Conservation (phyloP, 2,113 vertebrate genomes). For the Potamarius usumacintae region DNA sequence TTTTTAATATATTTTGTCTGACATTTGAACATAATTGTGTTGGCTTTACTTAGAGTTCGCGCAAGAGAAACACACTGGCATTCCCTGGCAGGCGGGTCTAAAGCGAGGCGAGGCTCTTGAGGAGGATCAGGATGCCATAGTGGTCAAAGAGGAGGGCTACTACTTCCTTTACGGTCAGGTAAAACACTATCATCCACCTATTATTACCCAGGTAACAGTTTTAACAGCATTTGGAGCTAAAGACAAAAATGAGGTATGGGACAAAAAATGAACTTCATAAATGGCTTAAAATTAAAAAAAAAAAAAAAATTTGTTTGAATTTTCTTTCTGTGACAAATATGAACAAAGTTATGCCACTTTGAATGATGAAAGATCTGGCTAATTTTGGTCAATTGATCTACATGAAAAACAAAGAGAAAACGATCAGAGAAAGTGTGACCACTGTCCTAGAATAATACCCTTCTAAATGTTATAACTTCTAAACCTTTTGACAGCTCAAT, state of each 20-base stretch:
- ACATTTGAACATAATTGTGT: background rate
- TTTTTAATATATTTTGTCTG: background rate
- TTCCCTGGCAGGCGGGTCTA: constrained; percentile 90
- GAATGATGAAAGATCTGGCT: no score
- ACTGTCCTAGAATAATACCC: no score
- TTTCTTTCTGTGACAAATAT: no score
- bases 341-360: no score
- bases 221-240: background rate
- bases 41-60: constrained; percentile 58
- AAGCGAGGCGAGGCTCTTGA: constrained; percentile 84
- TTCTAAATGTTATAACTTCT: no score
- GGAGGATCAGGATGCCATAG: constrained; percentile 80
- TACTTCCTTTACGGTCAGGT: constrained; percentile 98
- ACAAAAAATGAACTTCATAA: no score
- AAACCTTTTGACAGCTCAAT: no score
- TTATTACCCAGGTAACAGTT: constrained; percentile 26
- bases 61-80: constrained; percentile 58
- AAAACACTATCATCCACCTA: constrained; percentile 18
- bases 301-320: no score
- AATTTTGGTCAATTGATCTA: no score
- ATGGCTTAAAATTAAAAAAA: no score
- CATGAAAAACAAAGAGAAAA: no score
- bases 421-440: no score
- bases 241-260: background rate
- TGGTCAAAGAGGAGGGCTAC: constrained; percentile 87